Percentiles rank a stretch among this genome's conserved stretches.
These are phyloP conservation scores for Apogon hyalosoma DNA, from an alignment of 2,797 vertebrate species.

Conservation along the genomic window DNA sequence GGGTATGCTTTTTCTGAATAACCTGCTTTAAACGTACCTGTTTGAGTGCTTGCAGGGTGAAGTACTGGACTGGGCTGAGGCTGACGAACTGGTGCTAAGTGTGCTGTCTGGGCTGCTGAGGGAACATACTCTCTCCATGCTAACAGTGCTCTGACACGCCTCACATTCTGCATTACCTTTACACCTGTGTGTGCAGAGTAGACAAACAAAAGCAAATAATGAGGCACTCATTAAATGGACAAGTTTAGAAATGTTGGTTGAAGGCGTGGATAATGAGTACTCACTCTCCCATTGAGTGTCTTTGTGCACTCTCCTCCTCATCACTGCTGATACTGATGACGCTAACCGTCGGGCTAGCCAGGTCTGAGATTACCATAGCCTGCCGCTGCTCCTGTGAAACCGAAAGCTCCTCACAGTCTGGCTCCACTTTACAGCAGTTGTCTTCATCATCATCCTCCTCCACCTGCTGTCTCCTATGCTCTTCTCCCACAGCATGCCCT, in stretches of 20 bases:
- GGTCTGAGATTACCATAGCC: constrained; percentile 89
- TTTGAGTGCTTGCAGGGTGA: constrained; percentile 95
- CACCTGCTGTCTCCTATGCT: constrained; percentile 69
- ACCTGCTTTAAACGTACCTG: constrained; percentile 82
- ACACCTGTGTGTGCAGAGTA: constrained; percentile 83
- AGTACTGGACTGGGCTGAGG: constrained; percentile 91
- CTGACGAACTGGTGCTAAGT: constrained; percentile 93
- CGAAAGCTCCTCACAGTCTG: constrained; percentile 82
- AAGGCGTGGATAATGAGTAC: constrained; percentile 55
- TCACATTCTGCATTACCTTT: constrained; percentile 95
- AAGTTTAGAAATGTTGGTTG: not conserved
- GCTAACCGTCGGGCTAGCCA: constrained; percentile 92
- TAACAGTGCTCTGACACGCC: constrained; percentile 96
- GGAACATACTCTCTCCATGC: constrained; percentile 95
- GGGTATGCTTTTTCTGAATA: not conserved
- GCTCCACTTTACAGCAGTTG: constrained; percentile 84
- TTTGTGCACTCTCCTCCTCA: constrained; percentile 81
- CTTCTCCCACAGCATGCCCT: constrained; percentile 82
- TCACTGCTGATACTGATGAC: constrained; percentile 98
- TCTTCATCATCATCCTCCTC: constrained; percentile 78
- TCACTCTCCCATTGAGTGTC: constrained; percentile 91
- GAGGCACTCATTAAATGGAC: not conserved
- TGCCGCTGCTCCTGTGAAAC: constrained; percentile 88
- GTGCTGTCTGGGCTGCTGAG: constrained; percentile 97
- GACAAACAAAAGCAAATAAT: constrained; percentile 6